Percentiles rank a stretch among this genome's conserved stretches.
Conservation (phyloP, 1,140 invertebrate species). For the Episyrphus balteatus region DNA sequence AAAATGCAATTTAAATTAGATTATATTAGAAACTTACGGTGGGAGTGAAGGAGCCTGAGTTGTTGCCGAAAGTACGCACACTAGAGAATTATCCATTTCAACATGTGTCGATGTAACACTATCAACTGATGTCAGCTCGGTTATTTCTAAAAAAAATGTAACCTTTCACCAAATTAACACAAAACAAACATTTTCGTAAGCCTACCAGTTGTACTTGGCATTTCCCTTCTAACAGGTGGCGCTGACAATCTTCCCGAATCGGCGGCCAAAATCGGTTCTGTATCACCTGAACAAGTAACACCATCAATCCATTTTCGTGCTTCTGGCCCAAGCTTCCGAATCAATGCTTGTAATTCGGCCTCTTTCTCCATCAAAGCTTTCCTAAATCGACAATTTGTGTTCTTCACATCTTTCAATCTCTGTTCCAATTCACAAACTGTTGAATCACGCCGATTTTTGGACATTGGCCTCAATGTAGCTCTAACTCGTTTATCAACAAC, state of each 20-base stretch:
- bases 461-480: constrained; percentile 64
- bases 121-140: constrained; percentile 34
- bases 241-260: constrained; percentile 27
- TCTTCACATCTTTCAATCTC: constrained; percentile 63
- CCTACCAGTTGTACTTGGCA: constrained; percentile 35
- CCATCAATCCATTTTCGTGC: constrained; percentile 35
- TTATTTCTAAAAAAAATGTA: constrained; percentile 26
- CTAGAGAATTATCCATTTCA: constrained; percentile 31
- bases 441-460: constrained; percentile 56
- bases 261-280: constrained; percentile 28
- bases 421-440: constrained; percentile 64
- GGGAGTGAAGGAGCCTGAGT: constrained; percentile 26
- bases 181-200: neutral
- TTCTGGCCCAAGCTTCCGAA: constrained; percentile 33
- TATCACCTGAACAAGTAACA: constrained; percentile 24
- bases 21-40: constrained; percentile 17
- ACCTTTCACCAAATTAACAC: constrained; percentile 13
- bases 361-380: constrained; percentile 70
- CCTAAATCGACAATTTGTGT: constrained; percentile 63
- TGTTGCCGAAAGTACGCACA: constrained; percentile 25
- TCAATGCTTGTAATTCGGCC: constrained; percentile 55
- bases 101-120: constrained; percentile 36
- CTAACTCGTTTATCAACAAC: constrained; percentile 67
- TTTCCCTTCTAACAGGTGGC: constrained; percentile 27
- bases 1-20: no score